A percentile compares a stretch with the other conserved stretches of the same genome.
phyloP scores from a whole-genome alignment of 2,797 vertebrate species.

The Balearica regulorum region DNA sequence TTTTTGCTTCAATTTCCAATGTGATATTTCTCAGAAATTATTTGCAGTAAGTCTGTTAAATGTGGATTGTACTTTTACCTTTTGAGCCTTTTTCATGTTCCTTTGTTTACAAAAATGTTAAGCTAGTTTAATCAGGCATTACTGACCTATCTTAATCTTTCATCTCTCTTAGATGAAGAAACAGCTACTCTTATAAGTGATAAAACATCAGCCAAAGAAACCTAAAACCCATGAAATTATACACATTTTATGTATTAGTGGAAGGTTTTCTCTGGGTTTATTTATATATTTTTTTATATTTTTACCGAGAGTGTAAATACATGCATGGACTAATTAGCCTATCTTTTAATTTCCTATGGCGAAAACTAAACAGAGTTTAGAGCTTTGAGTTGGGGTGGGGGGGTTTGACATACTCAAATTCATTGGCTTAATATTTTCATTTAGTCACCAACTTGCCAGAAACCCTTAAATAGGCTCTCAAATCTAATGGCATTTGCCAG shows the following conservation, averaged over 20 bases:
- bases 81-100: not conserved
- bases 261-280: not conserved
- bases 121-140: not conserved
- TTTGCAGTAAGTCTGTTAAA: not conserved
- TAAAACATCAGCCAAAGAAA: not conserved
- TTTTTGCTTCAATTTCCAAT: not conserved
- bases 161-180: not conserved
- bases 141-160: not conserved
- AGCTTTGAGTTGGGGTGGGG: not conserved
- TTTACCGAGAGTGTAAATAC: not conserved
- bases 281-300: not conserved
- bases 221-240: not conserved
- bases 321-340: not conserved
- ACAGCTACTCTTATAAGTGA: not conserved
- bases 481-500: not conserved
- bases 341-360: not conserved
- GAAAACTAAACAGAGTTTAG: not conserved
- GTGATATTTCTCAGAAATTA: not conserved
- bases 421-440: not conserved
- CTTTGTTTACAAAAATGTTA: constrained; percentile 9
- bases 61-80: not conserved
- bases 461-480: not conserved
- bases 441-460: not conserved
- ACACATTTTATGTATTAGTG: not conserved
- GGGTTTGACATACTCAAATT: not conserved